A percentile compares a stretch with the other conserved stretches of the same genome.
phyloP scores from a whole-genome alignment of 2,888 invertebrate species.

The Brachypalpus laphriformis region DNA sequence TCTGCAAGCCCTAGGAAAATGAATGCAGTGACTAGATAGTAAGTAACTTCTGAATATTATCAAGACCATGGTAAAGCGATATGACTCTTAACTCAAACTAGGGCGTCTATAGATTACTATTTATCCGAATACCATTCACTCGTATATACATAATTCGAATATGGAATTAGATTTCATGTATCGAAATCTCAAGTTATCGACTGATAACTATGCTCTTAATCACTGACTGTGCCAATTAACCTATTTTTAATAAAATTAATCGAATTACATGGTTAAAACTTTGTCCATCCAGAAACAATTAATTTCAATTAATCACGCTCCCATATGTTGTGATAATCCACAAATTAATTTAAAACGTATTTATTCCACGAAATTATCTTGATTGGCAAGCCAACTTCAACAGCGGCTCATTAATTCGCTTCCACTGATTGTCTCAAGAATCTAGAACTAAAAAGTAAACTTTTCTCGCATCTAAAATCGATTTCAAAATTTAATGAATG shows the following conservation, averaged over 20 bases:
- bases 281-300: slow-evolving; percentile 5
- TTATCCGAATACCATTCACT: no score
- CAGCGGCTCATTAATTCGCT: slow-evolving; percentile 2
- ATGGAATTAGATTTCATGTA: no score
- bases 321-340: background rate
- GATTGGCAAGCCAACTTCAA: background rate
- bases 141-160: no score
- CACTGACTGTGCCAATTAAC: background rate
- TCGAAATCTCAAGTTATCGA: background rate
- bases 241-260: background rate
- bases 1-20: no score
- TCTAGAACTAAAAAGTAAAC: background rate
- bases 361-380: background rate
- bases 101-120: no score
- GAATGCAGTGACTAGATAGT: no score
- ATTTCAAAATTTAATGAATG: slow-evolving; percentile 38
- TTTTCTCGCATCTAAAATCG: slow-evolving; percentile 5
- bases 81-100: no score
- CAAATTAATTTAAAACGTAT: slow-evolving; percentile 44
- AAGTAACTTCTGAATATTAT: no score
- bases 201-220: background rate
- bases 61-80: no score
- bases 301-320: slow-evolving; percentile 15
- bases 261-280: background rate
- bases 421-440: background rate